Evolutionary conservation across 1,140 invertebrate species (phyloP), one percentile per base, ranked within the genome.

Genomic region (Heliconius himera): DNA sequence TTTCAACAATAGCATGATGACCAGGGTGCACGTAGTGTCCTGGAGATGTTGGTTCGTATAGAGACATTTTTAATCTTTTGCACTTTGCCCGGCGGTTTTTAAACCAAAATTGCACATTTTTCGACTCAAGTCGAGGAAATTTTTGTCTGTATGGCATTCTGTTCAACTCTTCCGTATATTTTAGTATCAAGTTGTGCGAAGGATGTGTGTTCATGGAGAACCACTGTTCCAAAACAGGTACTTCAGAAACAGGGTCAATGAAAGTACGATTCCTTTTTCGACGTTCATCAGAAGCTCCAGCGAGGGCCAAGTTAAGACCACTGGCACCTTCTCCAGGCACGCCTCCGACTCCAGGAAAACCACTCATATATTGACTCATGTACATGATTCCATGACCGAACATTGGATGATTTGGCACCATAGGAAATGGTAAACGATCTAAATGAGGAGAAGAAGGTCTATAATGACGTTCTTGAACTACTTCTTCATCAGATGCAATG

Each of bases 91-190:
- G 95, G 70, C 99, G 97, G 92, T 99, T 99, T 94, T 99, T 99
- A 93, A 98, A 98, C 98, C 98, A 98, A 91, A 99, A 99, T 94
- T 99, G 99, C 74, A 99, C 98, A 91, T 99, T 99, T 94, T 99
- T 99, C 22, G 99, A 98, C 93, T 99, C 99, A 38, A 99, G 95
- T 33, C 98, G 96, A 0, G 99, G 99, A 93, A 99, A 99, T 93
- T 99, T 99, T 91, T 99, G 98, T 85, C 99, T 96, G 91, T 99
- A 98, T 38, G 98, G 98, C 96, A 99, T 99, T 74, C 97, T 96
- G 91, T 99, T 99, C 81, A 99, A 95, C 88, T 99, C 98, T 87
- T 99, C 98, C 2, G 99, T 99, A 92, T 99, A 99, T 91, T 99
- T 99, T 74, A 99, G 96, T 85, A 99, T 99, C 85, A 99, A 95